Evolutionary conservation across 2,888 invertebrate genomes (phyloP).

Genomic region (Conchocele bisecta): DNA sequence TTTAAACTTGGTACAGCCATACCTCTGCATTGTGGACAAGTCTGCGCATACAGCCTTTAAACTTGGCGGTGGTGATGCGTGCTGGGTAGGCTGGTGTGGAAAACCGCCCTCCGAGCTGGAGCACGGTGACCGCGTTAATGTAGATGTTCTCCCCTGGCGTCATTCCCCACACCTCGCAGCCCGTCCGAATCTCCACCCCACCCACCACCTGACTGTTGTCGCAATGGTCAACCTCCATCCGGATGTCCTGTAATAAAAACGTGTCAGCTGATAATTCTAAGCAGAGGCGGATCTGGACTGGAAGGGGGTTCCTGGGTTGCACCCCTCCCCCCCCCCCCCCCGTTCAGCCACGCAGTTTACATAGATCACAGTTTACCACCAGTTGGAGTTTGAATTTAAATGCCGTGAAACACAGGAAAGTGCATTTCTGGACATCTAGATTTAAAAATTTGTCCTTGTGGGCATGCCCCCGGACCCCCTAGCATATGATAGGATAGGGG

Average conservation of each 20-base stretch:
- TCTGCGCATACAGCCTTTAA: constrained; percentile 98
- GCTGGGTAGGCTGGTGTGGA: constrained; percentile 53
- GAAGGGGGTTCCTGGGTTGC: too few relatives aligned
- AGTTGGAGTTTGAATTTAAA: too few relatives aligned
- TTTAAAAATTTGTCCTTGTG: too few relatives aligned
- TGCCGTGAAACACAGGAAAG: too few relatives aligned
- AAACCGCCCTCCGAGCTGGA: constrained; percentile 93
- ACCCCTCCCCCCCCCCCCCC: too few relatives aligned
- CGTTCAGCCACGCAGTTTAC: too few relatives aligned
- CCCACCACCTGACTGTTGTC: constrained; percentile 88
- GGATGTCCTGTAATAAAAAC: constrained; percentile 50
- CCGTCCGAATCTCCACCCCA: constrained; percentile 93
- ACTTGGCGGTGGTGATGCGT: constrained; percentile 86
- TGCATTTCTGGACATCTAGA: too few relatives aligned
- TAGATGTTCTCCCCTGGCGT: constrained; percentile 98
- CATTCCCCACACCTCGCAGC: constrained; percentile 94
- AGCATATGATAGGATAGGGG: too few relatives aligned
- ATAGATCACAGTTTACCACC: too few relatives aligned
- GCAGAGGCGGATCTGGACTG: too few relatives aligned
- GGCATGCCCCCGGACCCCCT: too few relatives aligned
- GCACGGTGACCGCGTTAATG: constrained; percentile 95
- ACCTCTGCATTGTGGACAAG: constrained; percentile 94
- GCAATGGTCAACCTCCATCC: constrained; percentile 90
- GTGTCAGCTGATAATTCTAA: too few relatives aligned
- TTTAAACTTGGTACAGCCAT: constrained; percentile 20